phyloP scores from a whole-genome alignment of 2,797 vertebrate species.

The Amazonetta brasiliensis region DNA sequence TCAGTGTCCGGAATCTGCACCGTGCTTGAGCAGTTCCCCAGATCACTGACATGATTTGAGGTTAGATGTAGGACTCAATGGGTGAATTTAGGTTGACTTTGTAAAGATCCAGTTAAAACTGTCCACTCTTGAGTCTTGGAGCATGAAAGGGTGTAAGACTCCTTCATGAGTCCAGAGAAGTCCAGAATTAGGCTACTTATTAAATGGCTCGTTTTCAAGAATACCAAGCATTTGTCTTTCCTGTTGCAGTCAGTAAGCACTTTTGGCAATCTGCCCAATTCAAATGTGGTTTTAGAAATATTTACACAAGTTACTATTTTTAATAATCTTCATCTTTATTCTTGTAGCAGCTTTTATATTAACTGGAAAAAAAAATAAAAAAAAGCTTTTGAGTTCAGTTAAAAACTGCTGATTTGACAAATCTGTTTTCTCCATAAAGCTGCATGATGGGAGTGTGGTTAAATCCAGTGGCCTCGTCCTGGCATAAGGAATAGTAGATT shows the following conservation, averaged over 20 bases:
- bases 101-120: background rate
- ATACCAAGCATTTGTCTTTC: background rate
- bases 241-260: background rate
- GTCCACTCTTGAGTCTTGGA: background rate
- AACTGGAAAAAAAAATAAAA: background rate
- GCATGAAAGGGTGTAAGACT: background rate
- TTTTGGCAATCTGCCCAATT: background rate
- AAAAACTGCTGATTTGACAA: slow-evolving; percentile 6
- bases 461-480: background rate
- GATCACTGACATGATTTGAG: background rate
- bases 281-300: background rate
- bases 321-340: slow-evolving; percentile 19
- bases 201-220: background rate
- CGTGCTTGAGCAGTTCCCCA: background rate
- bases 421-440: background rate
- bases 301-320: slow-evolving; percentile 11
- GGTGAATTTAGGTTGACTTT: background rate
- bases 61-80: background rate
- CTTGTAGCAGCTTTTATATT: background rate
- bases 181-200: background rate
- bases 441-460: background rate
- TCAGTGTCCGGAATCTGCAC: background rate
- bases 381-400: background rate
- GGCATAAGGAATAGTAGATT: background rate
- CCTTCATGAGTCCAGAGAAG: background rate